Percentiles rank a stretch among this genome's conserved stretches.
These are phyloP conservation scores for Tautogolabrus adspersus DNA, from an alignment of 2,113 vertebrate species.

Conservation along the genomic window DNA sequence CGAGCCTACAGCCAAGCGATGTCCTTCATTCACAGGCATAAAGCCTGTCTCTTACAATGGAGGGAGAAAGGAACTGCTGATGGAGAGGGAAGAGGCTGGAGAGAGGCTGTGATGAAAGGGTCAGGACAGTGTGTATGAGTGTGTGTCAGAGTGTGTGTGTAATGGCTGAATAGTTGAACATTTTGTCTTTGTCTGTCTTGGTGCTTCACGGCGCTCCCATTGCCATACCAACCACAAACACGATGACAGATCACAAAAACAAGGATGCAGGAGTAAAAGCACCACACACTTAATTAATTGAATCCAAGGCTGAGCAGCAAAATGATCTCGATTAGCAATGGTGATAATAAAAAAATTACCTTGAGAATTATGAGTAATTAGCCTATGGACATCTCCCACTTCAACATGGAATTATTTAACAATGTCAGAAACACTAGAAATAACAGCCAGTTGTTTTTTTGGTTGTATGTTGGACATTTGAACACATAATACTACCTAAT, in stretches of 20 bases:
- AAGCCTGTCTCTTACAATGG: constrained; percentile 69
- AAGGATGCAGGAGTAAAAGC: not conserved
- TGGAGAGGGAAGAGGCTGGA: constrained; percentile 54
- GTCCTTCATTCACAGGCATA: constrained; percentile 68
- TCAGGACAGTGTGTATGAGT: constrained; percentile 31
- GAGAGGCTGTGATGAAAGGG: constrained; percentile 63
- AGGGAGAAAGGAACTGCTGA: constrained; percentile 38
- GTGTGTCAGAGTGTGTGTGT: constrained; percentile 22
- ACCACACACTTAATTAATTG: not conserved
- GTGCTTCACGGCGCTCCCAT: not conserved
- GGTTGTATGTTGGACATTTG: too few relatives aligned
- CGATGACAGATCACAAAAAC: not conserved
- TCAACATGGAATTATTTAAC: too few relatives aligned
- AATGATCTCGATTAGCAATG: too few relatives aligned
- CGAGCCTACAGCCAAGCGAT: constrained; percentile 54
- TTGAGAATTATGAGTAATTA: too few relatives aligned
- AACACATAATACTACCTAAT: too few relatives aligned
- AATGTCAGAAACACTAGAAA: too few relatives aligned
- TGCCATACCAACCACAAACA: constrained; percentile 15
- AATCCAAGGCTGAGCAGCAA: not conserved
- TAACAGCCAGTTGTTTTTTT: too few relatives aligned
- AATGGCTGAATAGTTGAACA: constrained; percentile 29
- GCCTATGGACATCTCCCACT: too few relatives aligned
- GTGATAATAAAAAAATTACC: too few relatives aligned
- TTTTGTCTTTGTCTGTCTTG: constrained; percentile 29